A percentile compares a stretch with the other conserved stretches of the same genome.
phyloP scores from a whole-genome alignment of 2,797 vertebrate species.

The Sitta carolinensis region DNA sequence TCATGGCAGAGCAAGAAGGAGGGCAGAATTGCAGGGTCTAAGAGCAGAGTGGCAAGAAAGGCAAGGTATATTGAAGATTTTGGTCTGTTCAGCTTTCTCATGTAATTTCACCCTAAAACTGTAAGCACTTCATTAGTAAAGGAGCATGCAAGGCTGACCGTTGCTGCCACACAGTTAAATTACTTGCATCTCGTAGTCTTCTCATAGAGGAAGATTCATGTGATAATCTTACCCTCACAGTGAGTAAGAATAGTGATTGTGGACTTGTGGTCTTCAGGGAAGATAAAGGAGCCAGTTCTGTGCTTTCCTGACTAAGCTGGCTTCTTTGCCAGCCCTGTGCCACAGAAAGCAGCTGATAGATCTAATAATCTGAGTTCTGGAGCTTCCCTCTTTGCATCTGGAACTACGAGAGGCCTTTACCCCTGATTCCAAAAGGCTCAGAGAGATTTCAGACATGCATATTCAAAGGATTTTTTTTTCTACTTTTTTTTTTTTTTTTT shows the following conservation, averaged over 20 bases:
- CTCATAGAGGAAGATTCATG: not conserved
- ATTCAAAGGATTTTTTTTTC: not conserved
- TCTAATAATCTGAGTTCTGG: not conserved
- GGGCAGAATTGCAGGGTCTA: not conserved
- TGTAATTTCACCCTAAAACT: not conserved
- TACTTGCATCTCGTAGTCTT: not conserved
- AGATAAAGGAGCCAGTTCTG: not conserved
- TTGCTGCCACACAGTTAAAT: not conserved
- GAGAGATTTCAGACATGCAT: not conserved
- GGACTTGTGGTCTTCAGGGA: not conserved
- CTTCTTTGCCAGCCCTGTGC: not conserved
- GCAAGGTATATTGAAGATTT: not conserved
- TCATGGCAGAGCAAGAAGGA: not conserved
- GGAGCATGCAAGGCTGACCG: not conserved
- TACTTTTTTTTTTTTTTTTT: not conserved
- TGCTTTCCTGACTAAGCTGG: not conserved
- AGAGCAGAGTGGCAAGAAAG: not conserved
- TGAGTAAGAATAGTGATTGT: accelerated
- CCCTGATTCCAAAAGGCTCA: not conserved
- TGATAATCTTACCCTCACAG: not conserved
- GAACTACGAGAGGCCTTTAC: not conserved
- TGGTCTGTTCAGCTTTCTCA: not conserved
- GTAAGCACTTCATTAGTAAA: not conserved
- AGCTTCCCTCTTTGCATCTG: not conserved
- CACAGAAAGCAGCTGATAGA: not conserved